Base-by-base conservation (phyloP, 2,797 vertebrate species). In the Alca torda region DNA sequence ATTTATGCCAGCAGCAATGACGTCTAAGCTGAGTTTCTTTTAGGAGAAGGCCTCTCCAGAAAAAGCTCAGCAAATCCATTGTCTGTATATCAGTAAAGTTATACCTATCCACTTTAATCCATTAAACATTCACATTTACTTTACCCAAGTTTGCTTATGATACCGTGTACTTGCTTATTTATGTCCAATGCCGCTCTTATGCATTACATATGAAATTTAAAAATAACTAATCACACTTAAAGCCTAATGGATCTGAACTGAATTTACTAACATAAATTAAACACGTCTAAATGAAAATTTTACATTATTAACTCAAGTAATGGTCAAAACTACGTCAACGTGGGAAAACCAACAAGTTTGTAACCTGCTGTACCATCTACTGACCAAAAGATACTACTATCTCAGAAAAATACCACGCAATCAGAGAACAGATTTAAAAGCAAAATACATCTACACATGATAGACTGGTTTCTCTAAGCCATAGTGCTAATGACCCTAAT, bases 301-400 rank as follows among this genome's bases (percentile, higher is more conserved):
- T 11, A 63, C 5, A 19, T 70, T 69, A 87, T 43, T 75, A 53
- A 93, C 51, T 67, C 67, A 59, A 93, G 50, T 45, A 90, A 53
- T 15, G 16, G 17, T 84, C 69, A 77, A 87, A 92, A 45, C 64
- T 30, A 35, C 2, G 16, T 80, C 56, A 48, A 41, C 54, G 59
- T 70, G 80, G 72, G 46, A 89, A 96, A 95, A 80, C 24, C 33
- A 79, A 77, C n/a, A 54, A 33, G 57, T 76, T 75, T 92, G 68
- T 79, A 84, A 96, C 51, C 43, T 94, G 57, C 56, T 96, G 54
- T 83, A 95, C 78, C 91, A 96, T 81, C 91, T 98, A 89, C 89
- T 95, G 85, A 96, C 70, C 53, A 73, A 94, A 97, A 84, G 30
- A 73, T 80, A 70, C 74, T 54, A 84, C 25, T 94, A 91, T 33